A percentile compares a stretch with the other conserved stretches of the same genome.
phyloP scores from a whole-genome alignment of 2,113 vertebrate species.

The Lutjanus erythropterus region DNA sequence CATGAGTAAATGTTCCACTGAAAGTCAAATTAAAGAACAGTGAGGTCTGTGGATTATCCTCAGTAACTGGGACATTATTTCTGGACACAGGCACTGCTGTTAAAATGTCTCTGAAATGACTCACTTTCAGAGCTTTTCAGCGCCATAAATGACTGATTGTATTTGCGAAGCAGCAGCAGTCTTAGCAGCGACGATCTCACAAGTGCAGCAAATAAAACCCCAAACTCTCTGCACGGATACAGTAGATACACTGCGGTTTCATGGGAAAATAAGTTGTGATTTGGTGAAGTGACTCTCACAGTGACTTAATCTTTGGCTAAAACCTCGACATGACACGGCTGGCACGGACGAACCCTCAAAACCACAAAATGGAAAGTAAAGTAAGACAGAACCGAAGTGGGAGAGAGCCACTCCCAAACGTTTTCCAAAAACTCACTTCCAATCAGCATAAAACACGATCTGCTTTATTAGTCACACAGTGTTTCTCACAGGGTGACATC shows the following conservation, averaged over 20 bases:
- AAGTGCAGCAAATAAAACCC: background rate
- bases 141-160: background rate
- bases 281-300: background rate
- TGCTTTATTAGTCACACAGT: slow-evolving; percentile 34
- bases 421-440: slow-evolving; percentile 26
- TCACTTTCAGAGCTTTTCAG: background rate
- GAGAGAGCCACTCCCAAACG: slow-evolving; percentile 29
- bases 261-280: slow-evolving; percentile 11
- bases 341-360: slow-evolving; percentile 13
- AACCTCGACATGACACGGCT: slow-evolving; percentile 13
- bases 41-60: background rate
- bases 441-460: slow-evolving; percentile 39
- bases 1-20: too few relatives aligned
- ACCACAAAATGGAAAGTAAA: slow-evolving; percentile 54
- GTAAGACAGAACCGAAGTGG: slow-evolving; percentile 11
- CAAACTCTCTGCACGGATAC: background rate
- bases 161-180: background rate
- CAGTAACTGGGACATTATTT: background rate
- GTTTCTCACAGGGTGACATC: slow-evolving; percentile 57
- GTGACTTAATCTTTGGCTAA: slow-evolving; percentile 29
- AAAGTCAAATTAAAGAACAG: background rate
- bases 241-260: background rate
- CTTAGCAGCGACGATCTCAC: background rate
- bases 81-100: background rate
- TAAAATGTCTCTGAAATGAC: slow-evolving; percentile 14